phyloP scores from a whole-genome alignment of 2,888 invertebrate genomes.

The Helicoverpa assulta region DNA sequence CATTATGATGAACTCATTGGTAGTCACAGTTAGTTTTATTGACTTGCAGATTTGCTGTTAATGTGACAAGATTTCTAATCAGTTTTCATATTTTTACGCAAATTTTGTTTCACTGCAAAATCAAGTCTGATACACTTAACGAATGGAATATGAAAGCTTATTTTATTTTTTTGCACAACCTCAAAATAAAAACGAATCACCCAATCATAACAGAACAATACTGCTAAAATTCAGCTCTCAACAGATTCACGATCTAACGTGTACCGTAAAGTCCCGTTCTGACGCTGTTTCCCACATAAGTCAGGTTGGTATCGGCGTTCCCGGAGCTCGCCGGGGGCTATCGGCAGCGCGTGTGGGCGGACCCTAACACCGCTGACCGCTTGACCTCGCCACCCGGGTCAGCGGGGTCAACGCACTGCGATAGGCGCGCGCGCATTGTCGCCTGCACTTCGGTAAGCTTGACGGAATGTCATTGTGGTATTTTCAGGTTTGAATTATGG shows the following conservation, averaged over 20 bases:
- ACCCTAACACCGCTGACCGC: constrained; percentile 82
- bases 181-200: constrained; percentile 13
- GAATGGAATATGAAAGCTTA: too few species aligned
- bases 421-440: constrained; percentile 72
- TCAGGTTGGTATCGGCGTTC: constrained; percentile 52
- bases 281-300: constrained; percentile 62
- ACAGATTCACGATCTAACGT: constrained; percentile 50
- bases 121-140: too few species aligned
- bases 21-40: constrained; percentile 27
- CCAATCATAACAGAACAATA: constrained; percentile 39
- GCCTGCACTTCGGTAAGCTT: constrained; percentile 75
- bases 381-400: constrained; percentile 84
- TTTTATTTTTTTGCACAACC: neutral
- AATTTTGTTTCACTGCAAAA: neutral
- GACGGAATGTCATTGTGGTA: constrained; percentile 71
- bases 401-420: constrained; percentile 83
- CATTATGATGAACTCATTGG: constrained; percentile 27
- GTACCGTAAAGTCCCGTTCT: constrained; percentile 65
- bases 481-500: constrained; percentile 63
- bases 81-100: neutral
- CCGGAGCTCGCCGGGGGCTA: constrained; percentile 67
- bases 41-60: neutral
- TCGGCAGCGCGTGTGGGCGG: constrained; percentile 73
- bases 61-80: neutral
- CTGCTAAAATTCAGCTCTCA: constrained; percentile 32